These are phyloP conservation scores for Sebastes schlegelii DNA, from an alignment of 2,113 vertebrate species.

Conservation along the genomic window DNA sequence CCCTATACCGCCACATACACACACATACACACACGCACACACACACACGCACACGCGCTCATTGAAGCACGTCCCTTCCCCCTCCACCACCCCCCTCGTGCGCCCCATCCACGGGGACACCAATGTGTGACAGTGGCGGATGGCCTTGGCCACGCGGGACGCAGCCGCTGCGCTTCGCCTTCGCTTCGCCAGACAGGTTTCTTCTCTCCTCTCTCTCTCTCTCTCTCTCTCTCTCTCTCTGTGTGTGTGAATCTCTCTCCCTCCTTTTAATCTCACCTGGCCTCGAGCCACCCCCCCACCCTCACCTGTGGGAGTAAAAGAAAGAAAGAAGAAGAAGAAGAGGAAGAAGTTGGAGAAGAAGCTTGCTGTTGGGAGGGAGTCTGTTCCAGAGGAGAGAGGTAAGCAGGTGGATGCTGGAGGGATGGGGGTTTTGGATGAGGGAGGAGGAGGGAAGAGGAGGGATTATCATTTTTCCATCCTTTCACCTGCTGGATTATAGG, in stretches of 20 bases:
- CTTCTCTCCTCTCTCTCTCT: conserved; percentile 41
- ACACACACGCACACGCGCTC: neutral
- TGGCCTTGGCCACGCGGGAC: conserved; percentile 83
- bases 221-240: conserved; percentile 18
- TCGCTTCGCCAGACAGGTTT: conserved; percentile 69
- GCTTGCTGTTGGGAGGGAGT: conserved; percentile 64
- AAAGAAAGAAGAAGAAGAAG: conserved; percentile 15
- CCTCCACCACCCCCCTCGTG: conserved; percentile 48
- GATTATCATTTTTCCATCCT: conserved; percentile 67
- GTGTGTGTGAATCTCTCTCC: neutral
- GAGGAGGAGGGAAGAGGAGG: conserved; percentile 77
- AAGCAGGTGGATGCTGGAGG: conserved; percentile 76
- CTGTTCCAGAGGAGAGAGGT: conserved; percentile 76
- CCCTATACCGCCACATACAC: neutral
- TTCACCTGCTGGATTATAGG: conserved; percentile 72
- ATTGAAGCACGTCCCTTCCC: neutral
- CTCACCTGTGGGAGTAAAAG: conserved; percentile 71
- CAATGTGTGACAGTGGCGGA: conserved; percentile 79
- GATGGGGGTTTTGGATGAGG: conserved; percentile 51
- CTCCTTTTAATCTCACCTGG: conserved; percentile 45
- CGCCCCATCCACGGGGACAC: conserved; percentile 77
- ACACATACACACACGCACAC: neutral
- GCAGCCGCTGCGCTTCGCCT: conserved; percentile 79
- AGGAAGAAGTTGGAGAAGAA: conserved; percentile 15
- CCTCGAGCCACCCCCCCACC: conserved; percentile 44